Percentiles rank a stretch among this genome's conserved stretches.
Evolutionary conservation across 1,140 invertebrate species (phyloP).

Genomic region (Drosophila willistoni): DNA sequence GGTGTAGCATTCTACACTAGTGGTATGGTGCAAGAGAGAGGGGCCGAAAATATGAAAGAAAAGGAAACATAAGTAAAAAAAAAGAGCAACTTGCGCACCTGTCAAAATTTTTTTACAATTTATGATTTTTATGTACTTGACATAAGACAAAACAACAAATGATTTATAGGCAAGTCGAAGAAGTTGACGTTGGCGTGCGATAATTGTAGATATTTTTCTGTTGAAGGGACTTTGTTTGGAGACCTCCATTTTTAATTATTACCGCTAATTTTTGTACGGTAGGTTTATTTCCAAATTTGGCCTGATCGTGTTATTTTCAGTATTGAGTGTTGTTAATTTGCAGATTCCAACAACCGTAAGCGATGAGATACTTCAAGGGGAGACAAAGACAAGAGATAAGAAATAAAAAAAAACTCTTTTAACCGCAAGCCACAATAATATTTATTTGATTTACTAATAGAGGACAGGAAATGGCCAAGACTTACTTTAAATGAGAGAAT

Average conservation of each 20-base stretch:
- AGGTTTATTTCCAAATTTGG: slow-evolving; percentile 32
- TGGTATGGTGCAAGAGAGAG: neutral
- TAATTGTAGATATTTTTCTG: slow-evolving; percentile 71
- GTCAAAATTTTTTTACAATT: slow-evolving; percentile 62
- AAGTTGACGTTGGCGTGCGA: slow-evolving; percentile 69
- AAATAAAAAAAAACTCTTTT: slow-evolving; percentile 27
- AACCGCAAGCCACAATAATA: slow-evolving; percentile 58
- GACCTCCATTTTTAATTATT: slow-evolving; percentile 60
- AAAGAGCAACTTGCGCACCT: slow-evolving; percentile 60
- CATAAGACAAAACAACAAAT: slow-evolving; percentile 50
- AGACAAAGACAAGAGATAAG: slow-evolving; percentile 25
- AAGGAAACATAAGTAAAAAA: neutral
- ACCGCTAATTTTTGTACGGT: slow-evolving; percentile 71
- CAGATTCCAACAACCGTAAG: slow-evolving; percentile 55
- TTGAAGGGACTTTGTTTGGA: neutral
- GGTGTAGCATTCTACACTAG: neutral
- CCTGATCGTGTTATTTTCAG: slow-evolving; percentile 74
- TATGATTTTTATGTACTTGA: slow-evolving; percentile 77
- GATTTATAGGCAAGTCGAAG: slow-evolving; percentile 12
- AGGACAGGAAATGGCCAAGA: slow-evolving; percentile 67
- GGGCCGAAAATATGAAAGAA: neutral
- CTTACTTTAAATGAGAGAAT: slow-evolving; percentile 45
- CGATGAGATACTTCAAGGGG: slow-evolving; percentile 25
- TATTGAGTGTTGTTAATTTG: slow-evolving; percentile 81
- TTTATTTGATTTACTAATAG: slow-evolving; percentile 76